phyloP scores from a whole-genome alignment of 2,113 vertebrate genomes.

The Spermophilus dauricus region DNA sequence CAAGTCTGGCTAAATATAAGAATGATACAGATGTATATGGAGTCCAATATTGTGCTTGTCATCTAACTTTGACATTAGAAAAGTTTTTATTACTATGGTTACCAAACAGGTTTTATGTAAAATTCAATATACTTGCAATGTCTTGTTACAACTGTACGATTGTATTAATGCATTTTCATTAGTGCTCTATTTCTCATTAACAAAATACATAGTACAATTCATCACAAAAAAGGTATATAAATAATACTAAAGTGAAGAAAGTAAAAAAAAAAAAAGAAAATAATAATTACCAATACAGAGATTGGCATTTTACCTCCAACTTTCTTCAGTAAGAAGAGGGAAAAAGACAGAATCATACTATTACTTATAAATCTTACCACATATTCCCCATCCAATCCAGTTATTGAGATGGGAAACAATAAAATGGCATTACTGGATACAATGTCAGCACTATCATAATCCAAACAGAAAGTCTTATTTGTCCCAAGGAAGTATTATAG shows the following conservation, averaged over 20 bases:
- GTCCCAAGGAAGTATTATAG: background rate
- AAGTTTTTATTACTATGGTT: background rate
- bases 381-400: background rate
- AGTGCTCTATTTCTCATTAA: background rate
- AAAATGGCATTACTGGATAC: background rate
- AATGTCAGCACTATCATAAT: background rate
- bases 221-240: background rate
- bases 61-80: background rate
- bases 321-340: background rate
- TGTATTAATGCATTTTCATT: background rate
- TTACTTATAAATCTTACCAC: slow-evolving; percentile 20
- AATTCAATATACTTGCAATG: background rate
- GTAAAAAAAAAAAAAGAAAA: background rate
- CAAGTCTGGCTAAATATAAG: background rate
- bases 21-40: background rate
- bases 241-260: background rate
- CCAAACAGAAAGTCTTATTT: slow-evolving; percentile 10
- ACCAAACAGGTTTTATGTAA: background rate
- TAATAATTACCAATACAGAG: background rate
- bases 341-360: background rate
- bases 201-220: background rate
- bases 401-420: background rate
- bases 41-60: background rate
- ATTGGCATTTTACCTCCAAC: background rate
- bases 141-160: background rate